Conservation (phyloP, 2,888 invertebrate genomes). For the Trichogramma evanescens region DNA sequence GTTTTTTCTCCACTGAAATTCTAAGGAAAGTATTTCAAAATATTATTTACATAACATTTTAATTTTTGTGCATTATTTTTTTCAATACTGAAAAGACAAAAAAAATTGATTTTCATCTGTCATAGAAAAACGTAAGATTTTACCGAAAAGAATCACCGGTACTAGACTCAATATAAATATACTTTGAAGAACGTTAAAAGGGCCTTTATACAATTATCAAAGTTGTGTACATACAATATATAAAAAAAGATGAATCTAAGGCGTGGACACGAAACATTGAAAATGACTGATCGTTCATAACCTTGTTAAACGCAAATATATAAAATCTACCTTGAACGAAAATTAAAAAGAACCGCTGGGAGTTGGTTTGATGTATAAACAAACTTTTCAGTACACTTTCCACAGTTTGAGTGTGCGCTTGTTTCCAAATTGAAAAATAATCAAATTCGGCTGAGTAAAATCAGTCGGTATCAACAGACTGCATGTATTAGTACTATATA, state of each 20-base stretch:
- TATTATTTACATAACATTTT: neutral
- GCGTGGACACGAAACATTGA: too few species aligned
- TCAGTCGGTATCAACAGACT: neutral
- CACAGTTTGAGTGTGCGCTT: conserved; percentile 5
- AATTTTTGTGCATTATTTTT: neutral
- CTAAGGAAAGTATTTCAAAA: neutral
- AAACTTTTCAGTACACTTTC: neutral
- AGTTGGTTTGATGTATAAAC: too few species aligned
- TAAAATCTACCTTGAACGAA: too few species aligned
- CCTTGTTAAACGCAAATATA: too few species aligned
- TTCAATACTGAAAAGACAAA: neutral
- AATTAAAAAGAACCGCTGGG: too few species aligned
- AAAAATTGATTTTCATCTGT: neutral
- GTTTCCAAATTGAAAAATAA: conserved; percentile 3
- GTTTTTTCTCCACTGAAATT: neutral
- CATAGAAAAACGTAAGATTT: neutral
- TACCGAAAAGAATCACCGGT: too few species aligned
- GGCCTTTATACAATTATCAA: too few species aligned
- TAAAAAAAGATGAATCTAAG: too few species aligned
- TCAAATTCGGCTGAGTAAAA: neutral
- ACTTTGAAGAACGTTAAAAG: too few species aligned
- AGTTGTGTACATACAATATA: too few species aligned
- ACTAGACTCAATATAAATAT: too few species aligned
- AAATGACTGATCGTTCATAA: too few species aligned
- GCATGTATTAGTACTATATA: neutral